Conservation (phyloP, 2,888 invertebrate species). For the Eilema sororculum region DNA sequence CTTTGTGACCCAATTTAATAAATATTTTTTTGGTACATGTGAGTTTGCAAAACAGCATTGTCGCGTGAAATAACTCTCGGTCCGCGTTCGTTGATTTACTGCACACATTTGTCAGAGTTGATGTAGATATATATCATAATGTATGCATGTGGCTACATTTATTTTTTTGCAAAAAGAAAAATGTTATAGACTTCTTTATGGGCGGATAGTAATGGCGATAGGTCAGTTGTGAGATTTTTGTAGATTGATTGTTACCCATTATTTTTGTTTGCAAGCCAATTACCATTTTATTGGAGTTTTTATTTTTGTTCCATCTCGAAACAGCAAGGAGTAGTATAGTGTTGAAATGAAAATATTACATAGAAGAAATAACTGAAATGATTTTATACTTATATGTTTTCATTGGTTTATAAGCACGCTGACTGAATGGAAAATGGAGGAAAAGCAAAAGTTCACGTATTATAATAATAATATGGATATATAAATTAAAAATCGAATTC, state of each 20-base stretch:
- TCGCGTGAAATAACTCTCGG: slow-evolving; percentile 64
- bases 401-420: too few species aligned
- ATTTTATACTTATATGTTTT: neutral
- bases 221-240: slow-evolving; percentile 67
- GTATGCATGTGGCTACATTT: slow-evolving; percentile 67
- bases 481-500: too few species aligned
- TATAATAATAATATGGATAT: too few species aligned
- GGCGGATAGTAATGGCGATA: slow-evolving; percentile 56
- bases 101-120: slow-evolving; percentile 74
- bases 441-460: too few species aligned
- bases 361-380: neutral
- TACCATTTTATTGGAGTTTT: slow-evolving; percentile 28
- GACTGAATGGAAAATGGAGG: too few species aligned
- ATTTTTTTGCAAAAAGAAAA: slow-evolving; percentile 66
- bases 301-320: slow-evolving; percentile 1
- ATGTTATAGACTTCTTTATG: slow-evolving; percentile 63
- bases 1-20: neutral
- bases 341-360: slow-evolving; percentile 3
- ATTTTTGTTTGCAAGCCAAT: slow-evolving; percentile 48
- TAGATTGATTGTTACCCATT: slow-evolving; percentile 47
- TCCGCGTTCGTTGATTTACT: slow-evolving; percentile 74
- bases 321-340: slow-evolving; percentile 5
- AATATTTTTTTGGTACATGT: slow-evolving; percentile 20
- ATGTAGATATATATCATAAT: slow-evolving; percentile 68
- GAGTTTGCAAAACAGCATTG: slow-evolving; percentile 25